Conservation (phyloP, 1,140 invertebrate genomes). For the Mactra quadrangularis region DNA sequence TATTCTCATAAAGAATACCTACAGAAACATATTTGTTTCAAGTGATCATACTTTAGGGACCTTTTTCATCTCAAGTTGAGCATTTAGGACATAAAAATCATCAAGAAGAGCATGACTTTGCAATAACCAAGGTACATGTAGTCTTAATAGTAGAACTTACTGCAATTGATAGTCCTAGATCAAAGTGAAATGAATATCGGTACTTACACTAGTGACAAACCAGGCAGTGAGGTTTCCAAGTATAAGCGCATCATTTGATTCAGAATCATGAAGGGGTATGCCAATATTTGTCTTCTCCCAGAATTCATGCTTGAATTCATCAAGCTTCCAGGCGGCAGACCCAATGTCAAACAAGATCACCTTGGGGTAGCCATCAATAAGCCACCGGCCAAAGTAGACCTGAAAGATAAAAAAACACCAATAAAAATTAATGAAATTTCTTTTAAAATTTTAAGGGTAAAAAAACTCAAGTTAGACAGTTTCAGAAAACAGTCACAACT, state of each 20-base stretch:
- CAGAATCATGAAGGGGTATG: constrained; percentile 97
- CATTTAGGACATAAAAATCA: no score
- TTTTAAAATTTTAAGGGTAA: not conserved
- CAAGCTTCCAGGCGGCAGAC: constrained; percentile 97
- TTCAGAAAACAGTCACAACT: no score
- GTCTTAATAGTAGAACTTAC: no score
- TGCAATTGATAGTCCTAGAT: no score
- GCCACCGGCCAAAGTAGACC: constrained; percentile 97
- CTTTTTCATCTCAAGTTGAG: no score
- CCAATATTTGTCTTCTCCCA: constrained; percentile 87
- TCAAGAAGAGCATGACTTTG: no score
- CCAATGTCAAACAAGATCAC: constrained; percentile 99
- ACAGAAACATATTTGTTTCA: no score
- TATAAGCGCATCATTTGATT: constrained; percentile 98
- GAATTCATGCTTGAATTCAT: constrained; percentile 96
- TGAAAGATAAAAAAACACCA: constrained; percentile 75
- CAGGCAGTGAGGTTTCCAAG: constrained; percentile 98
- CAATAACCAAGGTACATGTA: no score
- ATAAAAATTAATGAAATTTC: not conserved
- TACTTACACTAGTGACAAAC: constrained; percentile 91
- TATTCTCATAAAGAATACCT: no score
- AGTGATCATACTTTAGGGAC: no score
- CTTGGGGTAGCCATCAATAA: constrained; percentile 99
- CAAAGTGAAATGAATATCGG: not conserved
- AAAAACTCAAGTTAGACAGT: not conserved